Evolutionary conservation across 1,140 invertebrate genomes (phyloP), one percentile per base, ranked within the genome.

Genomic region (Epicauta chinensis): DNA sequence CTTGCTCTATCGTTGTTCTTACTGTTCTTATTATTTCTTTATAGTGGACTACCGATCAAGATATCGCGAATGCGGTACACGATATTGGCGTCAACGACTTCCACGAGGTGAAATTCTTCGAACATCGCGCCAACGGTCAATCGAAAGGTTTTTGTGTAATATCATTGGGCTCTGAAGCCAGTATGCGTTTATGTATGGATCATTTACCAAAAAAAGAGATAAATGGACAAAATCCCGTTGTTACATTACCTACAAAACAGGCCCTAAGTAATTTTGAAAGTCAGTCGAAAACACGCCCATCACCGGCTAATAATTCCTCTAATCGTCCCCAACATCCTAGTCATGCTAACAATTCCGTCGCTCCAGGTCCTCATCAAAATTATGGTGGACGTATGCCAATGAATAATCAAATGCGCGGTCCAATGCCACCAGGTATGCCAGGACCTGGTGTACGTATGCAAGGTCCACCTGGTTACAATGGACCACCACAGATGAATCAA

Each of bases 61-160:
- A 98, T 70, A 87, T 99, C 39, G 84, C 86, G 23, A 89, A 96
- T 75, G 84, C 89, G 2, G 80, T 97, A 48, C 78, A 81, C 40
- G 83, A 83, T 54, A 77, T 97, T 58, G 96, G 95, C 14, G 87
- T 98, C 2, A 82, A 77, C 51, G 97, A 99, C 72, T 86, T 99
- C 59, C 78, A 96, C 56, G 97, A 99, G 70, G 93, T 99, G 10
- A 98, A 98, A 74, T 99, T 99, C 74, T 97, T 98, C 77, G 97
- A 99, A 75, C 99, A 99, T 75, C 82, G 97, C 62, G 90, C 92
- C 9, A 99, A 99, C 79, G 97, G 97, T 16, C 97, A 99, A 72
- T 97, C 93, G 0, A 99, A 99, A 79, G 97, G 97, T 35, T 96
- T 96, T 72, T 96, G 93, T 70, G 85, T 94, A 12, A 84, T 97